These are phyloP conservation scores for Mimachlamys varia DNA, from an alignment of 2,888 invertebrate genomes.

Conservation along the genomic window DNA sequence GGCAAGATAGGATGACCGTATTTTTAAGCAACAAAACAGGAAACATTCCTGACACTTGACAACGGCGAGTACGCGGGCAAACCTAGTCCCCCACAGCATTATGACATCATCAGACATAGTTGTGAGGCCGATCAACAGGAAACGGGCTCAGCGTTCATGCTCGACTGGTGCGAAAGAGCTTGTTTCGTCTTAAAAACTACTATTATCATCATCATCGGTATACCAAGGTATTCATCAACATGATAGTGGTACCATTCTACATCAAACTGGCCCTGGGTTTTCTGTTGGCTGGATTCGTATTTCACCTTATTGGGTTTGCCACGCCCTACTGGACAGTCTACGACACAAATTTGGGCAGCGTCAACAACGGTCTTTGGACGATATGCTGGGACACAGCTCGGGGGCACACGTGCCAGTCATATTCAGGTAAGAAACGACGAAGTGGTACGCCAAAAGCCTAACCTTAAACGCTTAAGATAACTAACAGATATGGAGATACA, in stretches of 20 bases:
- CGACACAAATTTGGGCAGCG: background rate
- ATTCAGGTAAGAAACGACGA: background rate
- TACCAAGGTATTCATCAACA: background rate
- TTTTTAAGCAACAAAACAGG: background rate
- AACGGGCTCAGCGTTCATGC: background rate
- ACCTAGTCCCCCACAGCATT: background rate
- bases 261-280: slow-evolving; percentile 46
- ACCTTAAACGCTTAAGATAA: too few species aligned
- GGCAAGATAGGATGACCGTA: background rate
- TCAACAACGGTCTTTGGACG: background rate
- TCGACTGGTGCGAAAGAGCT: background rate
- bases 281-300: slow-evolving; percentile 41
- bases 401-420: background rate
- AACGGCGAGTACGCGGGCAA: background rate
- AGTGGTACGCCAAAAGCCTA: background rate
- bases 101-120: slow-evolving; percentile 23
- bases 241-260: slow-evolving; percentile 45
- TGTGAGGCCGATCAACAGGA: background rate
- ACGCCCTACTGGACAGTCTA: slow-evolving; percentile 44
- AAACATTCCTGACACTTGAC: slow-evolving; percentile 18
- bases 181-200: background rate
- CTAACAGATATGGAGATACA: too few species aligned
- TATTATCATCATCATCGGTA: background rate
- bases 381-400: background rate
- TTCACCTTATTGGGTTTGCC: slow-evolving; percentile 42